Conservation (phyloP, 2,888 invertebrate genomes). For the Chrysina gloriosa region DNA sequence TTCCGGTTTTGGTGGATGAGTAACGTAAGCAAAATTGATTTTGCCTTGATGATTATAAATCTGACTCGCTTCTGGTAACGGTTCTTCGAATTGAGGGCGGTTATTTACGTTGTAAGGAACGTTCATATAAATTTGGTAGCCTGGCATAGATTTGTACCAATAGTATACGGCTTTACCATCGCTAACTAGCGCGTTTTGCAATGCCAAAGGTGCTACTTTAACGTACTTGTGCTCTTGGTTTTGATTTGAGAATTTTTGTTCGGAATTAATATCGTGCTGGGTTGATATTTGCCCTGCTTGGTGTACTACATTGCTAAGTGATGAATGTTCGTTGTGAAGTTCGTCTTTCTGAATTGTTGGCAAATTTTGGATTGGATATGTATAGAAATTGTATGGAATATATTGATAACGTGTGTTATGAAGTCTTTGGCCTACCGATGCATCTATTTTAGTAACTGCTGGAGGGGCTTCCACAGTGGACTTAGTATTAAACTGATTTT, state of each 20-base stretch:
- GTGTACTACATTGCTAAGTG: neutral
- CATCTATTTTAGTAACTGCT: slow-evolving; percentile 1
- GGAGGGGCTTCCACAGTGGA: neutral
- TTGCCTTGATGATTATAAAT: slow-evolving; percentile 40
- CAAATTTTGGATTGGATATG: slow-evolving; percentile 4
- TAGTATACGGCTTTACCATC: slow-evolving; percentile 61
- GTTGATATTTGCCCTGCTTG: slow-evolving; percentile 7
- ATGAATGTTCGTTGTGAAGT: neutral
- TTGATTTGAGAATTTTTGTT: slow-evolving; percentile 22
- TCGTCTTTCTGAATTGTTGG: neutral
- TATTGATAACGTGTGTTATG: slow-evolving; percentile 2
- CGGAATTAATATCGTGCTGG: neutral
- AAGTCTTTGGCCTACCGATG: neutral
- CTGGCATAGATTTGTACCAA: slow-evolving; percentile 60
- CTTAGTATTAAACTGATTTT: neutral
- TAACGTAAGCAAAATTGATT: slow-evolving; percentile 8
- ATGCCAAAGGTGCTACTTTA: slow-evolving; percentile 61
- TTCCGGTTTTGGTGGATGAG: slow-evolving; percentile 32
- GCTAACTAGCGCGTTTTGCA: slow-evolving; percentile 60
- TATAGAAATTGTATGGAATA: neutral
- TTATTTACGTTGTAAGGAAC: slow-evolving; percentile 1
- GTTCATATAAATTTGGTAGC: slow-evolving; percentile 44
- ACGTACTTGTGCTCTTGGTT: slow-evolving; percentile 53
- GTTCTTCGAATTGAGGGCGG: slow-evolving; percentile 40
- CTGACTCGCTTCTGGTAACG: slow-evolving; percentile 37